Conservation (phyloP, 1,140 invertebrate species). For the Polypedilum vanderplanki region DNA sequence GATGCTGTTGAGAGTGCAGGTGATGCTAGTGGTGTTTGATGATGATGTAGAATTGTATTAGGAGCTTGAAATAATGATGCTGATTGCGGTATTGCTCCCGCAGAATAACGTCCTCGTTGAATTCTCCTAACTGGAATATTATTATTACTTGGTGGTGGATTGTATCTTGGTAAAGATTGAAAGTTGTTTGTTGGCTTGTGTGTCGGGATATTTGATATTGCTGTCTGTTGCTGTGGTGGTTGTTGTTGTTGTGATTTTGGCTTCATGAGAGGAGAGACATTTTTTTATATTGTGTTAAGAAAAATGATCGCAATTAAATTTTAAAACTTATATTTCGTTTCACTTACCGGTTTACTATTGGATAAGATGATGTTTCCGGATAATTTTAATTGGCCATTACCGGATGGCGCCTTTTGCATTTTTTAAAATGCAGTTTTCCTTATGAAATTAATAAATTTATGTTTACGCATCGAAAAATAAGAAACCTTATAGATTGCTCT, state of each 20-base stretch:
- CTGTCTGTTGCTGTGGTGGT: background rate
- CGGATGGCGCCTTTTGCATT: constrained; percentile 23
- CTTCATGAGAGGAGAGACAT: background rate
- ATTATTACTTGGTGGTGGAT: constrained; percentile 13
- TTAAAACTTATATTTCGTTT: background rate
- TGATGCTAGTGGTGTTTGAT: background rate
- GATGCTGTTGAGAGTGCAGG: background rate
- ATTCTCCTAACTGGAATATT: background rate
- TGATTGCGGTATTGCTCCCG: background rate
- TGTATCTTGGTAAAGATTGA: constrained; percentile 13
- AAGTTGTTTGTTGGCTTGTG: constrained; percentile 26
- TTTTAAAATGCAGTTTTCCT: background rate
- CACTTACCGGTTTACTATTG: constrained; percentile 16
- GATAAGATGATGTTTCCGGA: constrained; percentile 21
- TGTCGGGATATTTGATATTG: constrained; percentile 5
- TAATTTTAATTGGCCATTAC: constrained; percentile 24
- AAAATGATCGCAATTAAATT: background rate
- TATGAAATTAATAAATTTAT: constrained; percentile 21
- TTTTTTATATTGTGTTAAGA: background rate
- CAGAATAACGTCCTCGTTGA: constrained; percentile 10
- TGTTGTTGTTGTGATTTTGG: constrained; percentile 14
- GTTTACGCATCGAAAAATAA: constrained; percentile 19
- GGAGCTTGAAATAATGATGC: background rate
- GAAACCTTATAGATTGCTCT: background rate
- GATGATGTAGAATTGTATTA: background rate